Conservation (phyloP, 2,113 vertebrate species). For the Tor tambroides region DNA sequence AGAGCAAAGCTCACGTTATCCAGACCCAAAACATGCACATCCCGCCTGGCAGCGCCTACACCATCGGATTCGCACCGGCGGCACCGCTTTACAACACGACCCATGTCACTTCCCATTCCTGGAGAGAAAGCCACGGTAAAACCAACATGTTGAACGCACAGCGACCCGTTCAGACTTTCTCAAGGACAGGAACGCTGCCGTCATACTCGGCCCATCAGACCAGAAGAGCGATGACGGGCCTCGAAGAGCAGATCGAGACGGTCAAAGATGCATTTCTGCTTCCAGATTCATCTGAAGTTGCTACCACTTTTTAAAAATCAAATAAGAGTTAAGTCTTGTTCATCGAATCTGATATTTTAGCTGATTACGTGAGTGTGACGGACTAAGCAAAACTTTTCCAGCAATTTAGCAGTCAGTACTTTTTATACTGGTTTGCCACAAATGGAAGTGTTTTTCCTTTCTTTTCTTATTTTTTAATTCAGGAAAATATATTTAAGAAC, state of each 20-base stretch:
- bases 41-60: conserved; percentile 66
- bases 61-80: conserved; percentile 70
- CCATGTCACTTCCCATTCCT: conserved; percentile 55
- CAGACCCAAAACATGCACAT: conserved; percentile 46
- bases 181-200: conserved; percentile 69
- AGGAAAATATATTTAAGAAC: neutral
- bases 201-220: conserved; percentile 64
- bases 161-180: conserved; percentile 63
- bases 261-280: neutral
- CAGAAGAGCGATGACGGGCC: neutral
- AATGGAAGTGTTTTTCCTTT: neutral
- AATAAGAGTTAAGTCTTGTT: neutral
- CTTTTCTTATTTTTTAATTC: neutral
- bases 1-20: neutral
- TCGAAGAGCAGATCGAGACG: neutral
- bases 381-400: no score
- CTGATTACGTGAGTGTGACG: no score
- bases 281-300: conserved; percentile 63
- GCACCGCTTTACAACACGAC: conserved; percentile 62
- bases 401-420: no score
- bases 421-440: neutral
- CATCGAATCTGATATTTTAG: neutral
- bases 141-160: conserved; percentile 63
- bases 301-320: conserved; percentile 73
- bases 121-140: conserved; percentile 65